Conservation (phyloP, 2,797 vertebrate genomes). For the Leucoraja ocellata region DNA sequence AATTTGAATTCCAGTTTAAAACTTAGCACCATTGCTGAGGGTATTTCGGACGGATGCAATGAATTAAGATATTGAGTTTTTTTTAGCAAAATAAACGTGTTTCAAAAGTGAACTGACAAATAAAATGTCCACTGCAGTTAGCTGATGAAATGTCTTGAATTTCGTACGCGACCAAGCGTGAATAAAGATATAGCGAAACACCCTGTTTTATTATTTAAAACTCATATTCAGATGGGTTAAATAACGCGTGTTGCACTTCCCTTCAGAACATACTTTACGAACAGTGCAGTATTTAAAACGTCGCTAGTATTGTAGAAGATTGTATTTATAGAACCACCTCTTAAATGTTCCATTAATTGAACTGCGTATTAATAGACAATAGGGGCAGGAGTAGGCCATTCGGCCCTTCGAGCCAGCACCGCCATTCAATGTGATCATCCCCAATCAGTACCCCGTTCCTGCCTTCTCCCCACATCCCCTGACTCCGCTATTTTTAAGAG, state of each 20-base stretch:
- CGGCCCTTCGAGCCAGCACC: too few relatives aligned
- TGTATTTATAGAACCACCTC: background rate
- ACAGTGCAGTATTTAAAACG: background rate
- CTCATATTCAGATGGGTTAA: background rate
- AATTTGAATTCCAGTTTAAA: background rate
- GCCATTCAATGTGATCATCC: too few relatives aligned
- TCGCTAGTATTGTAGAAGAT: background rate
- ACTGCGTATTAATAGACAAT: background rate
- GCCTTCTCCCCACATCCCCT: too few relatives aligned
- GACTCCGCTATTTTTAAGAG: too few relatives aligned
- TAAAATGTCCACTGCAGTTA: background rate
- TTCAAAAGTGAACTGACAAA: background rate
- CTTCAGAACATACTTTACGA: background rate
- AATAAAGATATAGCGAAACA: background rate
- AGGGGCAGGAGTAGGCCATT: too few relatives aligned
- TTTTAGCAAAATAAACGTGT: background rate
- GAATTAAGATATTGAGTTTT: background rate
- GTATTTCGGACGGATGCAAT: background rate
- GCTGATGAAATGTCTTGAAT: background rate
- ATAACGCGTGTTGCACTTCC: background rate
- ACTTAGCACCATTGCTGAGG: background rate
- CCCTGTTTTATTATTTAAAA: too few relatives aligned
- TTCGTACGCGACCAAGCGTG: background rate
- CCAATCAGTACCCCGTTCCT: too few relatives aligned
- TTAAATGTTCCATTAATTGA: background rate